Evolutionary conservation across 2,113 vertebrate species (phyloP).

Genomic region (Gallinago paraguaiae): DNA sequence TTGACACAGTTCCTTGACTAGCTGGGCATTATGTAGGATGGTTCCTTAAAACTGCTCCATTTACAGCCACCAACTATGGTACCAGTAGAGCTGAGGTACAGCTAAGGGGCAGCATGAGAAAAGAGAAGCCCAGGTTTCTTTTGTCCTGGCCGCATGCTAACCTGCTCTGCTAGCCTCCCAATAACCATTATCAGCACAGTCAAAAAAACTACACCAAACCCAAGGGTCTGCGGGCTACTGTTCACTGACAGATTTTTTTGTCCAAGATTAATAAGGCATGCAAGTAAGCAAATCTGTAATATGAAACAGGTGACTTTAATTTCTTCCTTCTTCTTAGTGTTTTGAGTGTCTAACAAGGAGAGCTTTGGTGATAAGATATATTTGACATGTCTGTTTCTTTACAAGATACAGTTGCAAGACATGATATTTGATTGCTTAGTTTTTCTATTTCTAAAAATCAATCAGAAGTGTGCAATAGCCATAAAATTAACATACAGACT

Average conservation of each 20-base stretch:
- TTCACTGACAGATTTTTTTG: neutral
- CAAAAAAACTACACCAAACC: neutral
- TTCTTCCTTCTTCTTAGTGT: neutral
- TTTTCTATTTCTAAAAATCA: neutral
- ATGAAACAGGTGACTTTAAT: neutral
- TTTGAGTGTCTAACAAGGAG: neutral
- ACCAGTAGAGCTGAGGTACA: neutral
- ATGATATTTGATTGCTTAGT: neutral
- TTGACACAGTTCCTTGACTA: neutral
- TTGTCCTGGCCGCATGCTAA: neutral
- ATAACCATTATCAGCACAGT: neutral
- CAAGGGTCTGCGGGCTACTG: neutral
- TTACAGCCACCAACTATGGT: fast-evolving
- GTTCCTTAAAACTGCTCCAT: neutral
- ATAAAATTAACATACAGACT: neutral
- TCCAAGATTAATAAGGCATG: neutral
- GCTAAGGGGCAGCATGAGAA: fast-evolving
- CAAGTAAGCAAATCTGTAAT: neutral
- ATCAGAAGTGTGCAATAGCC: neutral
- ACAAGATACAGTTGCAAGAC: neutral
- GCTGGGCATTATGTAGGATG: neutral
- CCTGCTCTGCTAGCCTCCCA: neutral
- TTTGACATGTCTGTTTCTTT: neutral
- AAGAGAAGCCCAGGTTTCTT: neutral
- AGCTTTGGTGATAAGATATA: neutral